Conservation (phyloP, 2,888 invertebrate genomes). For the Rhagonycha fulva region DNA sequence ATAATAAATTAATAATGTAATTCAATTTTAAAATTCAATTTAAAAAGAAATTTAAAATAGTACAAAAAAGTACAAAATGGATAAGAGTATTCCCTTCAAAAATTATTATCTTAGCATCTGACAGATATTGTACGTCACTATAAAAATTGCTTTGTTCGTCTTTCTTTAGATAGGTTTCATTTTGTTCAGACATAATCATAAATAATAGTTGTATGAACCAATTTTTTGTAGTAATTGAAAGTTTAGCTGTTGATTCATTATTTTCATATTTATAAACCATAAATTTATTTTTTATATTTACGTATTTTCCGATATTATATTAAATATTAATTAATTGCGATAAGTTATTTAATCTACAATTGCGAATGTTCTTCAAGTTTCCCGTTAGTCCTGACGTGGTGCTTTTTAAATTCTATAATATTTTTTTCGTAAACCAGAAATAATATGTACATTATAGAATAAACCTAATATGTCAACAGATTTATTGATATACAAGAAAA, state of each 20-base stretch:
- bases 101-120: conserved; percentile 4
- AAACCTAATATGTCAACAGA: too few relatives aligned
- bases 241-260: neutral
- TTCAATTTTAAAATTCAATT: neutral
- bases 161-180: conserved; percentile 3
- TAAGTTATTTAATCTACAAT: neutral
- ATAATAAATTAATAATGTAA: neutral
- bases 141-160: conserved; percentile 4
- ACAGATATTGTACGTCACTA: conserved; percentile 2
- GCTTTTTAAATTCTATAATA: neutral
- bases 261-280: neutral
- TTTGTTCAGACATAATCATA: conserved; percentile 2
- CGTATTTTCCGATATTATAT: neutral
- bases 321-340: neutral
- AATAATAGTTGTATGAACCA: conserved; percentile 1
- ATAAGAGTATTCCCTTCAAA: neutral
- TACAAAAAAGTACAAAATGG: neutral
- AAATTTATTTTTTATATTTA: neutral
- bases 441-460: too few relatives aligned
- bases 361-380: neutral
- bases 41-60: neutral
- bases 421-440: too few relatives aligned
- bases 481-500: too few relatives aligned
- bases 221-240: neutral
- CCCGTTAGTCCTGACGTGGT: neutral